A percentile compares a stretch with the other conserved stretches of the same genome.
These are phyloP conservation scores for Setipinna tenuifilis DNA, from an alignment of 2,797 vertebrate genomes.

Conservation along the genomic window DNA sequence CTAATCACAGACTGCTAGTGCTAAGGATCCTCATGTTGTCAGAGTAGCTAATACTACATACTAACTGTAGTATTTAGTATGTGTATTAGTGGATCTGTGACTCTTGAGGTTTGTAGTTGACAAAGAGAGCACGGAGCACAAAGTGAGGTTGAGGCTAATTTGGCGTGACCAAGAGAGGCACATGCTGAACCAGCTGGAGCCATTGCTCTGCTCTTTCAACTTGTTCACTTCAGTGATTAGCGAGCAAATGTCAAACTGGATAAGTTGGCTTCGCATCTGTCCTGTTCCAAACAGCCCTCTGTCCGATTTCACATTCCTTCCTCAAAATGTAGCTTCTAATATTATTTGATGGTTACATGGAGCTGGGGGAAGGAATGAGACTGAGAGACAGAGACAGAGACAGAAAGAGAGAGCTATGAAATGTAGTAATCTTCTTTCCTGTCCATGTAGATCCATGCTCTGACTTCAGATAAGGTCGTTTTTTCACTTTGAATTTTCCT, in stretches of 20 bases:
- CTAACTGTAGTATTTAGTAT: too few species aligned
- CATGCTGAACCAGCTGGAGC: not conserved
- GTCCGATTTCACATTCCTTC: not conserved
- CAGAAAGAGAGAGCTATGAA: not conserved
- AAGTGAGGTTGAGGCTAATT: not conserved
- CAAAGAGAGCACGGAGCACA: not conserved
- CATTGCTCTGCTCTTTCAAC: not conserved
- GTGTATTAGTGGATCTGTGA: not conserved
- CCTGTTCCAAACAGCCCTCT: not conserved
- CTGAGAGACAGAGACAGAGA: not conserved
- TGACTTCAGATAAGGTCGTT: not conserved
- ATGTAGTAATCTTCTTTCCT: not conserved
- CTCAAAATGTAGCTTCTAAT: not conserved
- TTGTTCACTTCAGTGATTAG: constrained; percentile 1
- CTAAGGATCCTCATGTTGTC: not conserved
- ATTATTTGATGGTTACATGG: not conserved
- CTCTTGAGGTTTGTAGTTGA: not conserved
- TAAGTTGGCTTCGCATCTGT: not conserved
- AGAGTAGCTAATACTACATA: not conserved
- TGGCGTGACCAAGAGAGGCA: not conserved
- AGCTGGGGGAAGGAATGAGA: not conserved
- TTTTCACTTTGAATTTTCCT: not conserved
- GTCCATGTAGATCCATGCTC: not conserved
- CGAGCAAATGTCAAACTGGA: not conserved
- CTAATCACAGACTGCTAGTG: not conserved